Conservation (phyloP, 64 coral and sea anemone species). For the Cladopsammia gracilis region DNA sequence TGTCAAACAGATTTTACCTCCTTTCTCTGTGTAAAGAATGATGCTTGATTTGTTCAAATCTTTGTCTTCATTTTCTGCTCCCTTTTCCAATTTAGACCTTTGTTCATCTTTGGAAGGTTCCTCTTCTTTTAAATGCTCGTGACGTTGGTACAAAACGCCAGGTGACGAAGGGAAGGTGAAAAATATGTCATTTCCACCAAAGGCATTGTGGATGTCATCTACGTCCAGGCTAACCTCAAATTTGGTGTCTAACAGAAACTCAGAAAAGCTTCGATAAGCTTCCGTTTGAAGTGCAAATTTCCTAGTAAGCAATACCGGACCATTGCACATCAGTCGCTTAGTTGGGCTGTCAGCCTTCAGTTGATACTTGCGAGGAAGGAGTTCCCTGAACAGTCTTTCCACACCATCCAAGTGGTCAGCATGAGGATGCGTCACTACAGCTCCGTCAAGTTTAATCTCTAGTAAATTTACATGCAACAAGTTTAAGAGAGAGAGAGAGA, state of each 20-base stretch:
- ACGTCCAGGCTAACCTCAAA: background rate
- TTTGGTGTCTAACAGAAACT: conserved; percentile 4
- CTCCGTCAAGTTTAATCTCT: conserved; percentile 35
- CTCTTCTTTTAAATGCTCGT: background rate
- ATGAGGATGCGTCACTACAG: conserved; percentile 15
- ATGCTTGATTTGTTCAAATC: conserved; percentile 26
- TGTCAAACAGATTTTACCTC: conserved; percentile 1
- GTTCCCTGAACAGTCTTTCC: conserved; percentile 39
- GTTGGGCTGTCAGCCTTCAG: background rate
- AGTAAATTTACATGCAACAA: background rate
- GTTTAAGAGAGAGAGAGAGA: background rate
- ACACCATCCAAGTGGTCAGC: conserved; percentile 35
- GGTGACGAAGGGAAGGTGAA: background rate
- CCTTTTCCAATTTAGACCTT: background rate
- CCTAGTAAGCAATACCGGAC: conserved; percentile 18
- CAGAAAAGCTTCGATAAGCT: conserved; percentile 24
- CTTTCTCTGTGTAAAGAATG: background rate
- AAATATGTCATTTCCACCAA: background rate
- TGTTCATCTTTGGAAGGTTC: background rate
- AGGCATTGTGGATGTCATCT: conserved; percentile 1
- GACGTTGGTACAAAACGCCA: background rate
- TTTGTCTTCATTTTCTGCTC: background rate
- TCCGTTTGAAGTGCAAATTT: conserved; percentile 8
- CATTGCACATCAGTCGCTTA: conserved; percentile 27
- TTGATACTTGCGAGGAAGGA: conserved; percentile 9